Percentiles rank a stretch among this genome's conserved stretches.
Conservation (phyloP, 2,113 vertebrate genomes). For the Cygnus atratus region DNA sequence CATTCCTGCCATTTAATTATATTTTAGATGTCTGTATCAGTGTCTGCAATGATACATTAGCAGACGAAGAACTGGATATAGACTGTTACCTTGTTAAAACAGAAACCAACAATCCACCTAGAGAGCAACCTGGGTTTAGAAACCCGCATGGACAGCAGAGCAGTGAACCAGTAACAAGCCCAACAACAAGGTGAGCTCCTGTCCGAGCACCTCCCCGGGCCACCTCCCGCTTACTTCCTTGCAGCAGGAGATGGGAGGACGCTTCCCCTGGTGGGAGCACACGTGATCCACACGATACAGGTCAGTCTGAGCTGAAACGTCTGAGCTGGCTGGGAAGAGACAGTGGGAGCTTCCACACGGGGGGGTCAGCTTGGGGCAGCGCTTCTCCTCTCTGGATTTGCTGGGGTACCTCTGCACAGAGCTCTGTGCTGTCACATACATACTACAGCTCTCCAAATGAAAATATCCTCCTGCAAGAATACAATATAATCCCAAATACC, state of each 20-base stretch:
- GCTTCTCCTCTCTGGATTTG: neutral
- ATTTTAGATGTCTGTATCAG: slow-evolving; percentile 45
- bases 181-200: neutral
- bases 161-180: fast-evolving
- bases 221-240: fast-evolving
- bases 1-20: slow-evolving; percentile 39
- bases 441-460: neutral
- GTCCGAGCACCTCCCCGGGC: neutral
- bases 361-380: neutral
- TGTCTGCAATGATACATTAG: slow-evolving; percentile 35
- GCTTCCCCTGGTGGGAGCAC: fast-evolving
- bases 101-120: neutral
- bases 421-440: fast-evolving
- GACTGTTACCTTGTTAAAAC: neutral
- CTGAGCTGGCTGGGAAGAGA: neutral
- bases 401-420: neutral
- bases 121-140: neutral
- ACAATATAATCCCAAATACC: neutral
- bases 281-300: fast-evolving
- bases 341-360: neutral
- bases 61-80: neutral
- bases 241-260: neutral
- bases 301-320: neutral
- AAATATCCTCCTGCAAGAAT: neutral
- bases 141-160: fast-evolving